Base-by-base conservation (phyloP, 2,797 vertebrate species). In the Agapornis canus region DNA sequence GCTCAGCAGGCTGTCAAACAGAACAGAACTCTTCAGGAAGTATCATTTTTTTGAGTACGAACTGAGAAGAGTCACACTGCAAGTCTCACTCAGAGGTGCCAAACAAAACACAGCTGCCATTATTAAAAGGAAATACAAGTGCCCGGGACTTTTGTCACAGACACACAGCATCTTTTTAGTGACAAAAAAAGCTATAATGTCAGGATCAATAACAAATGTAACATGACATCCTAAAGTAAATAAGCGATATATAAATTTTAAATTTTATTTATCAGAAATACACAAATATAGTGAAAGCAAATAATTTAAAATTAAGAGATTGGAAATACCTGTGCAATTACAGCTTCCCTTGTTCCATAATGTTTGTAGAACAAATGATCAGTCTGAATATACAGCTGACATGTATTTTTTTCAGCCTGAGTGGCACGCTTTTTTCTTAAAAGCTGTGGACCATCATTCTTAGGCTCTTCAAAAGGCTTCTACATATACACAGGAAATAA, bases 301-400 rank as follows among this genome's bases (percentile, higher is more conserved):
- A 19, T 5, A 2, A 4, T 39, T 66, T 45, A 77, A 82, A 69
- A 40, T 5, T 45, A 72, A 84, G 45, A 6, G 18, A 17, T 13
- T 85, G 84, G 37, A 94, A 92, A 89, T 98, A 99, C 99, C 99
- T 99, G 99, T 37, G 99, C 99, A 60, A 99, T 98, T 89, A 99
- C 99, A 37, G 99, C 99, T 89, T 99, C 99, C 89, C 98, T 98
- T 66, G 98, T 98, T 89, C 97, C 98, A 3, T 99, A 99, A 94
- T 98, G 98, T 45, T 97, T 98, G 93, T 86, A 98, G 96, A 99
- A 99, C 20, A 99, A 96, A 93, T 99, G 99, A 96, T 99, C 99
- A 2, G 99, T 99, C 97, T 99, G 99, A 96, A 99, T 99, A 86
- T 98, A 99, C 42, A 99, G 98, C 96, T 99, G 99, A 81, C 99